Evolutionary conservation across 2,797 vertebrate species (phyloP).

Genomic region (Diglossa cyanea): DNA sequence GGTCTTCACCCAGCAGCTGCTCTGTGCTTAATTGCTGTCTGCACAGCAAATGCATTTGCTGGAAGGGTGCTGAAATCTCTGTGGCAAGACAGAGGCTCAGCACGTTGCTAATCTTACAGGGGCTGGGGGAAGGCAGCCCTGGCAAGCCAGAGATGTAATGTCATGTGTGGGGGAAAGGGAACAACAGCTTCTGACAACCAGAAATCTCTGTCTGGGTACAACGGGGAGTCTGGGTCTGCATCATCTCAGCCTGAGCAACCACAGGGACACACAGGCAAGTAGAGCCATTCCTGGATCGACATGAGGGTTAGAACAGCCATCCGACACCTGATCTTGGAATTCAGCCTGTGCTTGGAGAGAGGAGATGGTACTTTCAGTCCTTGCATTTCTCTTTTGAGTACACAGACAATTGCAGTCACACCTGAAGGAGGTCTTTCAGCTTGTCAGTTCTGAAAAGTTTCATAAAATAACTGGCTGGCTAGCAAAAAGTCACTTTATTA

Average conservation of each 20-base stretch:
- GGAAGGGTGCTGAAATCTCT: slow-evolving; percentile 16
- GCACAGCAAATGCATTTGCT: slow-evolving; percentile 9
- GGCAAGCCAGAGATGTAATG: background rate
- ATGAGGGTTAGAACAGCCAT: background rate
- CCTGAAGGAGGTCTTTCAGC: background rate
- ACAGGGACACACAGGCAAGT: background rate
- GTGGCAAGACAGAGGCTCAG: background rate
- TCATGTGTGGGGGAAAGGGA: background rate
- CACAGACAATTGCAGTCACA: background rate
- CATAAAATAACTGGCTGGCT: background rate
- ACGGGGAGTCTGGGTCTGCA: background rate
- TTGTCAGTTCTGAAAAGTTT: background rate
- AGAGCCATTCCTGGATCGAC: background rate
- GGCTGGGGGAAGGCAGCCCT: background rate
- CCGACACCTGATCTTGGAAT: background rate
- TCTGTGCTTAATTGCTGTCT: slow-evolving; percentile 2
- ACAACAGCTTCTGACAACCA: background rate
- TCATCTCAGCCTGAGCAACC: background rate
- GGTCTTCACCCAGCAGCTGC: background rate
- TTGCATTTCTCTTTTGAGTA: background rate
- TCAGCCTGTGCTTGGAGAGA: background rate
- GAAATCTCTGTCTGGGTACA: background rate
- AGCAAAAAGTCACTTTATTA: slow-evolving; percentile 4
- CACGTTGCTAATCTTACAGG: background rate
- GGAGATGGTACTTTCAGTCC: background rate